Evolutionary conservation across 2,113 vertebrate genomes (phyloP).

Genomic region (Oryzias celebensis): DNA sequence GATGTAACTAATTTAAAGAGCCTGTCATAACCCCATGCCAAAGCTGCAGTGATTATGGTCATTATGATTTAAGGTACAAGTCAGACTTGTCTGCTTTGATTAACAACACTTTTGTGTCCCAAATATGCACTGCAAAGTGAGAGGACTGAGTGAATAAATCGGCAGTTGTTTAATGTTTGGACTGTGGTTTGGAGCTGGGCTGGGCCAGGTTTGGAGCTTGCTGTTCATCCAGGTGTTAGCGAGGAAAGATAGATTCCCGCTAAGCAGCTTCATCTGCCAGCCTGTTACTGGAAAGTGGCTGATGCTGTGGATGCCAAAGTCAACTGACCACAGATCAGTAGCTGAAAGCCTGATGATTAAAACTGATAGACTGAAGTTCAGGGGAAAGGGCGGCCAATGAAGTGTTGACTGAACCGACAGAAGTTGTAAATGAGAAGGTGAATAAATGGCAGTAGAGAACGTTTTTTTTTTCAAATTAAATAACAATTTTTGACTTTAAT

Average conservation of each 20-base stretch:
- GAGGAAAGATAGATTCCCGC: slow-evolving; percentile 35
- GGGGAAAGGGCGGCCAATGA: slow-evolving; percentile 19
- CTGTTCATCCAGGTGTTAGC: slow-evolving; percentile 42
- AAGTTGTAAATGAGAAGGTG: slow-evolving; percentile 14
- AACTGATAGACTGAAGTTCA: slow-evolving; percentile 34
- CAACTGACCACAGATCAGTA: slow-evolving; percentile 62
- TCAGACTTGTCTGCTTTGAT: slow-evolving; percentile 26
- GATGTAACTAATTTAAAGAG: no score
- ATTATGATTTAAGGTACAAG: background rate
- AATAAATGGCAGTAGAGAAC: background rate
- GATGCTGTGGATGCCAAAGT: slow-evolving; percentile 52
- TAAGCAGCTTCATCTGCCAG: slow-evolving; percentile 49
- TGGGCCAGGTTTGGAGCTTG: slow-evolving; percentile 4
- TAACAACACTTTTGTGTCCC: slow-evolving; percentile 3
- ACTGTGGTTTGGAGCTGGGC: slow-evolving; percentile 22
- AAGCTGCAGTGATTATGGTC: background rate
- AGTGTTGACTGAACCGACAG: slow-evolving; percentile 39
- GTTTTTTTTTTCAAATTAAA: slow-evolving; percentile 2
- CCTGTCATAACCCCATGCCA: no score
- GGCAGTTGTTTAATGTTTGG: slow-evolving; percentile 37
- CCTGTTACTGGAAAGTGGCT: slow-evolving; percentile 60
- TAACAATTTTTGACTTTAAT: slow-evolving; percentile 5
- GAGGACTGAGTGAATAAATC: slow-evolving; percentile 36
- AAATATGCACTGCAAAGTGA: slow-evolving; percentile 7
- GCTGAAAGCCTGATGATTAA: slow-evolving; percentile 48